Conservation (phyloP, 2,888 invertebrate genomes). For the Dasypogon diadema region DNA sequence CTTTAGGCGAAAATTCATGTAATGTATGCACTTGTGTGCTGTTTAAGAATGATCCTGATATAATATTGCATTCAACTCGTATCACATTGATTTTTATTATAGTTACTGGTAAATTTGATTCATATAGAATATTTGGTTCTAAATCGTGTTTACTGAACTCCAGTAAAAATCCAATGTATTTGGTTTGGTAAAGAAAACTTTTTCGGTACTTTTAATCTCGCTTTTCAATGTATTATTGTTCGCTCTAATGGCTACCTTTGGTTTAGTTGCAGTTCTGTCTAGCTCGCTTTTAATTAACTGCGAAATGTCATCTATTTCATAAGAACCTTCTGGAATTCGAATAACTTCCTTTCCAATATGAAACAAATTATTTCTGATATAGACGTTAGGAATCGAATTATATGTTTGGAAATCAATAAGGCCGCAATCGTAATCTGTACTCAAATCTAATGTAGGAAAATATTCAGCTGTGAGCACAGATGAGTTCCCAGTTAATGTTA, state of each 20-base stretch:
- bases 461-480: constrained; percentile 57
- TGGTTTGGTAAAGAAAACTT: constrained; percentile 46
- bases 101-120: constrained; percentile 61
- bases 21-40: constrained; percentile 61
- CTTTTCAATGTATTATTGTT: constrained; percentile 51
- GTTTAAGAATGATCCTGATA: constrained; percentile 57
- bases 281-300: neutral
- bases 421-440: constrained; percentile 60
- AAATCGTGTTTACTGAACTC: constrained; percentile 54
- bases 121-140: constrained; percentile 55
- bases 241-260: neutral
- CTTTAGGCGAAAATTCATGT: constrained; percentile 62
- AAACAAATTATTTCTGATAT: constrained; percentile 62
- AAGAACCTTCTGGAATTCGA: constrained; percentile 61
- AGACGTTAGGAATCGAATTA: constrained; percentile 61
- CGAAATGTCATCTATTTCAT: constrained; percentile 62
- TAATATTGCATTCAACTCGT: constrained; percentile 55
- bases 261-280: constrained; percentile 6
- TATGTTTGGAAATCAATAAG: constrained; percentile 60
- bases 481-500: constrained; percentile 59
- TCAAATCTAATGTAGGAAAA: constrained; percentile 53
- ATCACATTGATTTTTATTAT: constrained; percentile 59
- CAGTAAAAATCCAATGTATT: constrained; percentile 51
- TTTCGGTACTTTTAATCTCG: constrained; percentile 39
- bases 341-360: constrained; percentile 57